These are phyloP conservation scores for Pycnomerus fuliginosus DNA, from an alignment of 2,888 invertebrate species.

Conservation along the genomic window DNA sequence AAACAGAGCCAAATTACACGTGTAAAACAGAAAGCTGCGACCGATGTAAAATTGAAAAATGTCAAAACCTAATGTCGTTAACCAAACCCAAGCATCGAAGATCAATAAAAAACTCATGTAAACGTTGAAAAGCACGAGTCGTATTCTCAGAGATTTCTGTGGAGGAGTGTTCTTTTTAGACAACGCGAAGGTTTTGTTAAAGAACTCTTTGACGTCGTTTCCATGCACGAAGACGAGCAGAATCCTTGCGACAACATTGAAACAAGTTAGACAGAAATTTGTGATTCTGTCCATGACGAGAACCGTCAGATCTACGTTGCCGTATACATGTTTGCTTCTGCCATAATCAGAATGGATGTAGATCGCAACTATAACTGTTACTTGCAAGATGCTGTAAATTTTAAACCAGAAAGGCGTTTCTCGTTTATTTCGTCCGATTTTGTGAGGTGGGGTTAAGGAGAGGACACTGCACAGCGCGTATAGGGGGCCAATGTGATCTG, in stretches of 20 bases:
- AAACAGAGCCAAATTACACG: slow-evolving; percentile 3
- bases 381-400: background rate
- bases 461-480: background rate
- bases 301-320: background rate
- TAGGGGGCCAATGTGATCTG: too few relatives aligned
- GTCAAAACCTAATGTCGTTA: background rate
- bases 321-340: background rate
- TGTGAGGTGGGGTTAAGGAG: background rate
- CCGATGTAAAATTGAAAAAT: slow-evolving; percentile 11
- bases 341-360: background rate
- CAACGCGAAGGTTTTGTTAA: background rate
- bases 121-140: slow-evolving; percentile 5
- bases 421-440: background rate
- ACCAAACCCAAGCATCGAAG: slow-evolving; percentile 12
- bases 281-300: background rate
- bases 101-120: slow-evolving; percentile 5
- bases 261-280: background rate
- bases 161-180: background rate
- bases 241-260: background rate
- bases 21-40: slow-evolving; percentile 9
- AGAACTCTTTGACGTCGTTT: background rate
- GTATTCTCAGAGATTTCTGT: background rate
- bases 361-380: background rate
- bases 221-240: background rate
- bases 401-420: background rate